Percentiles rank a stretch among this genome's conserved stretches.
Conservation (phyloP, 2,888 invertebrate genomes). For the Hanleya hanleyi region DNA sequence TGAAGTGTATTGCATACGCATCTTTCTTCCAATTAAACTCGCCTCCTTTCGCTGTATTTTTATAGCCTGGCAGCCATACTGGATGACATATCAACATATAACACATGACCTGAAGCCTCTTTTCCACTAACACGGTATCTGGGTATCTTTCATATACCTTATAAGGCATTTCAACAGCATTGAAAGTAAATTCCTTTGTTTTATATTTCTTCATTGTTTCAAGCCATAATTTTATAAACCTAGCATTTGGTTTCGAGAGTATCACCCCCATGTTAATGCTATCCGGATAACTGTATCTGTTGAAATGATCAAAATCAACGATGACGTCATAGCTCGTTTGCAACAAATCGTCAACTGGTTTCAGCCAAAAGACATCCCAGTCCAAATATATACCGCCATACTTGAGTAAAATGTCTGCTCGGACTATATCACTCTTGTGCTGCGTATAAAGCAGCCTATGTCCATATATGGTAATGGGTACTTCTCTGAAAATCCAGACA, state of each 20-base stretch:
- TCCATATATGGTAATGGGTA: slow-evolving; percentile 48
- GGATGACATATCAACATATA: slow-evolving; percentile 66
- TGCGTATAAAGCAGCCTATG: slow-evolving; percentile 53
- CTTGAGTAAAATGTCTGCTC: slow-evolving; percentile 65
- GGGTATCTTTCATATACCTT: slow-evolving; percentile 64
- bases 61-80: slow-evolving; percentile 56
- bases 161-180: slow-evolving; percentile 53
- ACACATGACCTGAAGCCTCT: slow-evolving; percentile 67
- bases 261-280: slow-evolving; percentile 60
- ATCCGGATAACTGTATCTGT: slow-evolving; percentile 54
- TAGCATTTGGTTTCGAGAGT: slow-evolving; percentile 56
- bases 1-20: slow-evolving; percentile 67
- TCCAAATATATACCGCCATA: slow-evolving; percentile 71
- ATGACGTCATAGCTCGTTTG: slow-evolving; percentile 58
- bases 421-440: slow-evolving; percentile 65
- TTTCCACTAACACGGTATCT: slow-evolving; percentile 57
- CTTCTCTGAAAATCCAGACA: slow-evolving; percentile 44
- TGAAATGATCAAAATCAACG: slow-evolving; percentile 64
- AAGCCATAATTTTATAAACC: slow-evolving; percentile 51
- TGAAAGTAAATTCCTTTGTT: slow-evolving; percentile 49
- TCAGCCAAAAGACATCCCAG: slow-evolving; percentile 68
- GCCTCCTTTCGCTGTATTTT: slow-evolving; percentile 44
- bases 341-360: slow-evolving; percentile 50
- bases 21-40: slow-evolving; percentile 65
- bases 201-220: slow-evolving; percentile 46